Evolutionary conservation across 2,797 vertebrate genomes (phyloP).

Genomic region (Platalea minor): DNA sequence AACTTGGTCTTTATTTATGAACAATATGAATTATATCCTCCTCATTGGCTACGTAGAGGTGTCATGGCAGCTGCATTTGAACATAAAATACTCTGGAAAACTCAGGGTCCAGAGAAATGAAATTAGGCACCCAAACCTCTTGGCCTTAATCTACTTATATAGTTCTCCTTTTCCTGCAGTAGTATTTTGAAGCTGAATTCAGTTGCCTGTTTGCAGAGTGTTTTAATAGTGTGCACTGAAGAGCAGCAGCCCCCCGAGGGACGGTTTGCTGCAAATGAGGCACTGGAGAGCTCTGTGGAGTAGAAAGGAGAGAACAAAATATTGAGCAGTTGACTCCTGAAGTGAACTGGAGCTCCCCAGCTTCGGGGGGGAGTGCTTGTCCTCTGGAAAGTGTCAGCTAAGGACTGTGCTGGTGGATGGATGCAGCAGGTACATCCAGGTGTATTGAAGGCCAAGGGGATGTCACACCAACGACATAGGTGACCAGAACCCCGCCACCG

Average conservation of each 20-base stretch:
- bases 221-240: background rate
- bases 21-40: background rate
- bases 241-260: background rate
- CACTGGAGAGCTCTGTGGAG: background rate
- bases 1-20: background rate
- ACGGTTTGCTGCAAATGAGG: background rate
- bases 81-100: background rate
- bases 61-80: background rate
- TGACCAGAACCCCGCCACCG: background rate
- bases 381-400: background rate
- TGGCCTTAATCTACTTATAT: background rate
- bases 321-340: background rate
- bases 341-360: background rate
- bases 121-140: background rate
- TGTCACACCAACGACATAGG: background rate
- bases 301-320: background rate
- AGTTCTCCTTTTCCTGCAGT: background rate
- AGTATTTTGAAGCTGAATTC: background rate
- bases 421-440: background rate
- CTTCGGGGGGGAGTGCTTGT: background rate
- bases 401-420: background rate
- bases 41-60: background rate
- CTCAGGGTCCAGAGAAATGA: background rate
- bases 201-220: background rate
- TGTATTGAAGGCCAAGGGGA: background rate